These are phyloP conservation scores for Adelges cooleyi DNA, from an alignment of 1,140 invertebrate genomes.

Conservation along the genomic window DNA sequence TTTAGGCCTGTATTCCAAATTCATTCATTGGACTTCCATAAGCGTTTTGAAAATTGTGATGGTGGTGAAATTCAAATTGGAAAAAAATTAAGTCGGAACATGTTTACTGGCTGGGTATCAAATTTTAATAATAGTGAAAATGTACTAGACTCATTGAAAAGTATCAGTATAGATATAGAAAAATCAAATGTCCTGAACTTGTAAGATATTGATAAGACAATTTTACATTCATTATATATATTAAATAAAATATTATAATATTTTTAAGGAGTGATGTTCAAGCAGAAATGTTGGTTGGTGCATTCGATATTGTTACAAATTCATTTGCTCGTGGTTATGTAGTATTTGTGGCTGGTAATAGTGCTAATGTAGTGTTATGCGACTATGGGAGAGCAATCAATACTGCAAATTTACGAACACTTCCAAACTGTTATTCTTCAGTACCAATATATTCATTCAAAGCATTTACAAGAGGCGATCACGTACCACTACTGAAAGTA, in stretches of 20 bases:
- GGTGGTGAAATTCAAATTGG: conserved; percentile 1
- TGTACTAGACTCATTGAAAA: conserved; percentile 2
- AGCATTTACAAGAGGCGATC: neutral
- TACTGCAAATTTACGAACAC: neutral
- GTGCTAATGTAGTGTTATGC: neutral
- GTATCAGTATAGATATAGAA: conserved; percentile 5
- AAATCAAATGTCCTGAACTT: neutral
- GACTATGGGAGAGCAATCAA: conserved; percentile 21
- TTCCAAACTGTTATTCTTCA: neutral
- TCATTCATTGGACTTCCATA: neutral
- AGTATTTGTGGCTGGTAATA: conserved; percentile 3
- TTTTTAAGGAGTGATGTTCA: neutral
- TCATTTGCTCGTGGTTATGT: conserved; percentile 15
- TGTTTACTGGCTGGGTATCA: neutral
- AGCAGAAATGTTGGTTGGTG: conserved; percentile 7
- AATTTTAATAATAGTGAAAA: conserved; percentile 7
- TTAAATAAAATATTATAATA: too few relatives aligned
- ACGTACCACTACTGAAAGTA: conserved; percentile 5
- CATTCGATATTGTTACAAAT: neutral
- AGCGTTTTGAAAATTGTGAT: conserved; percentile 12
- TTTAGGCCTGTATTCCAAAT: neutral
- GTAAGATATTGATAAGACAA: neutral
- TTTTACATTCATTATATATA: too few relatives aligned
- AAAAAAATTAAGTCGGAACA: conserved; percentile 14
- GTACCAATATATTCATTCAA: conserved; percentile 6